Base-by-base conservation (phyloP, 2,113 vertebrate species). In the Nyctibius bracteatus region DNA sequence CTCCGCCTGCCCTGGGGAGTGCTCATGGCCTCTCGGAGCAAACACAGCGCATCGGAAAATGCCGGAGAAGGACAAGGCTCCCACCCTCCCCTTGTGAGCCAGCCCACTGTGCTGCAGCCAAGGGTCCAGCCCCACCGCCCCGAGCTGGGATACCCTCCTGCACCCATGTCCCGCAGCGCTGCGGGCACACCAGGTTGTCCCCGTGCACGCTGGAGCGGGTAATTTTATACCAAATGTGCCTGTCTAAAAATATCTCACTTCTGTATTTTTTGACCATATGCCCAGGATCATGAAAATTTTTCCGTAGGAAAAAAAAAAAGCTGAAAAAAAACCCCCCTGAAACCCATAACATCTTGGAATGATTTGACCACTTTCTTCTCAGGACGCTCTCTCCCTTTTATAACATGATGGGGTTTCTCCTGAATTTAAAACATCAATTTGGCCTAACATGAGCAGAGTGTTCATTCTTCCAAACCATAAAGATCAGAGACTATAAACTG, bases 401-500 rank as follows among this genome's bases (percentile, higher is more conserved):
- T 85, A 87, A 88, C 83, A 44, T n/a, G 84, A 93, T 71, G 92
- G 96, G 67, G 81, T 84, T 96, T 92, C 95, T 96, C 94, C 90
- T 70, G 96, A 81, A 74, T 95, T 96, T 95, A 74, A 97, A 95
- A 92, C 97, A 91, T 83, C 93, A 24, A 81, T 91, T 96, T 93
- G 94, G 97, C 96, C 88, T 92, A 31, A 79, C 25, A 67, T 18
- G 52, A 85, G 95, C 71, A 41, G 81, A 57, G 91, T 1, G 44
- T 95, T 95, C 90, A 13, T 80, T 95, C 97, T 95, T 77, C 92
- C 95, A 83, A 66, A 85, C 93, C 94, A 9, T 97, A 94, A 98
- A 98, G 98, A 97, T 97, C 97, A 96, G 96, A 98, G 97, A 27
- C 97, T 88, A 28, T 92, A 95, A 97, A 97, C 95, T 77, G 95